Evolutionary conservation across 2,113 vertebrate genomes (phyloP), one percentile per base, ranked within the genome.

Genomic region (Electrona antarctica): DNA sequence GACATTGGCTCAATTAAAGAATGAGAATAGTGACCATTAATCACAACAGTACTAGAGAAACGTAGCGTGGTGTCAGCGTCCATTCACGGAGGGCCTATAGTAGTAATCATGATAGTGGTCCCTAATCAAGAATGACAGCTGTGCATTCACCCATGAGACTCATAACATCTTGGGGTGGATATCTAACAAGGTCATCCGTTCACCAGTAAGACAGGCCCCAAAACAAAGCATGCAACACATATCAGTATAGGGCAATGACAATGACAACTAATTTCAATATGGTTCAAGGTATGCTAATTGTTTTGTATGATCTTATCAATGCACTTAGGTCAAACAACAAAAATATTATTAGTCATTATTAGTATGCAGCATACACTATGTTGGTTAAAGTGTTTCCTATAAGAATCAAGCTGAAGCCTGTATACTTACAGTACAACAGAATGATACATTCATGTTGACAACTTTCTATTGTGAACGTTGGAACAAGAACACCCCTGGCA

Each of bases 61-160:
- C 49, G 55, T 83, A 11, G 69, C 71, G 71, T 77, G 50, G 64
- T 69, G 54, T 72, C 64, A 61, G 55, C 72, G 63, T 67, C 50
- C 45, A 45, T 77, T 77, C 60, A 77, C 60, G 61, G 70, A 71
- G 67, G 71, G 77, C 65, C 77, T 78, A 76, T 68, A 79, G 69
- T 84, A 77, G 73, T 74, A 88, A 91, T 93, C 78, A 88, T 62
- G 86, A 77, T 82, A 91, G 85, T 90, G 85, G 84, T 82, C 77
- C 59, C 79, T 92, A 88, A 92, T 88, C 78, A 85, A 85, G 79
- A 61, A 72, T 88, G 81, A 84, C 75, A 92, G 89, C 81, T 83
- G 83, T 76, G 67, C 77, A 83, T 77, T 85, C 72, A 79, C 88
- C 81, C 88, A 50, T 55, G 88, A 90, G 90, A 89, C 82, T 79